These are phyloP conservation scores for Atta texana DNA, from an alignment of 1,140 invertebrate genomes.

Conservation along the genomic window DNA sequence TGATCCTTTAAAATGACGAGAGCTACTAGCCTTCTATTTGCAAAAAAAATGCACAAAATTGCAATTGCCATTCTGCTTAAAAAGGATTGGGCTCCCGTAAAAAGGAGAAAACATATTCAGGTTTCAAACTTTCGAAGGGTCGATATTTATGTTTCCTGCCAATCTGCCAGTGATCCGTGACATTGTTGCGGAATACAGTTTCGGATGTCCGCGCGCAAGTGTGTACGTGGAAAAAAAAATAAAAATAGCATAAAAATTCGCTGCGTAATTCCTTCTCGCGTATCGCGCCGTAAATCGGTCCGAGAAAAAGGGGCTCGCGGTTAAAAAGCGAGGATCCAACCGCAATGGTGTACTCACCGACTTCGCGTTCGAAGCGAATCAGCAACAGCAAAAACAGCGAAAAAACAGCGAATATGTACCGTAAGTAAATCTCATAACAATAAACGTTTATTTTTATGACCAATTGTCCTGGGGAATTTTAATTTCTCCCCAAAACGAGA, in stretches of 20 bases:
- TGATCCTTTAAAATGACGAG: background rate
- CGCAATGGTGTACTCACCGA: slow-evolving; percentile 24
- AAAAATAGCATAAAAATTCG: slow-evolving; percentile 48
- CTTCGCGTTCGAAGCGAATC: background rate
- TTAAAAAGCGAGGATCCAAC: slow-evolving; percentile 38
- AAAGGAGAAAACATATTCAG: slow-evolving; percentile 21
- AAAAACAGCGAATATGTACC: slow-evolving; percentile 3
- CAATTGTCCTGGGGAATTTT: background rate
- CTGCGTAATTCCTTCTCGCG: slow-evolving; percentile 43
- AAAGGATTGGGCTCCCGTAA: background rate
- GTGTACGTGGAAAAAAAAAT: slow-evolving; percentile 1
- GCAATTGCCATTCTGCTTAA: background rate
- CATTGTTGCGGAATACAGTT: slow-evolving; percentile 19
- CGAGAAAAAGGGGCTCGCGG: slow-evolving; percentile 36
- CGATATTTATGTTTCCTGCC: slow-evolving; percentile 56
- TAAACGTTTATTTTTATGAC: background rate
- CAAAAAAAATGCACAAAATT: slow-evolving; percentile 20
- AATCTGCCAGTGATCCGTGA: slow-evolving; percentile 37
- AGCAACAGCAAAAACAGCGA: background rate
- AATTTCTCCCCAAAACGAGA: background rate
- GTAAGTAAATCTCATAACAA: slow-evolving; percentile 10
- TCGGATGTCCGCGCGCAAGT: background rate
- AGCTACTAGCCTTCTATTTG: background rate
- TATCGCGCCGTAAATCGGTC: slow-evolving; percentile 46
- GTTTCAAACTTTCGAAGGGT: slow-evolving; percentile 12